Base-by-base conservation (phyloP, 2,888 invertebrate genomes). In the Tribolium freemani region DNA sequence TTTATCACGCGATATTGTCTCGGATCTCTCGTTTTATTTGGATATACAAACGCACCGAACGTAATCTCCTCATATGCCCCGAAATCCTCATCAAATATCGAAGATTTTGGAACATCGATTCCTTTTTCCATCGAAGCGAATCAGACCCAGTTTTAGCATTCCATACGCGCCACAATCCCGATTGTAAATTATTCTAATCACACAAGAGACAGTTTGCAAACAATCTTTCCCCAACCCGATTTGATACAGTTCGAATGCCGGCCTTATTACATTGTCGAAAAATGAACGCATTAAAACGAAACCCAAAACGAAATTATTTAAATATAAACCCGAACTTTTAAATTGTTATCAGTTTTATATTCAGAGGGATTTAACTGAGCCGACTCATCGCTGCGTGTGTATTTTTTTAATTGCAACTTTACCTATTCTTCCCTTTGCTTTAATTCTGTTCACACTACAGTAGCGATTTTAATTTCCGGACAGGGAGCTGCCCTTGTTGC, bases 401-500 rank as follows among this genome's bases (percentile, higher is more conserved):
- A 13, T 53, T 53, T 53, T 16, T 53, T 53, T 26, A 26, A 48
- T 16, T 16, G 48, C 13, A 16, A 16, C 8, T 48, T 61, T 48
- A 61, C 60, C 60, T 61, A 30, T 46, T 56, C 58, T 21, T 46
- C 10, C 21, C 21, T 10, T 16, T 45, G 5, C 45, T 21, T 30
- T 51, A 50, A 51, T 63, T 51, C 51, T 16, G 26, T 63, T 51
- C 38, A 31, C 63, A 63, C 50, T 51, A 26, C 2, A 30, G 51
- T 45, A 53, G 53, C 64, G 64, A 64, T 64, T 64, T 64, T 64
- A 64, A 64, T 64, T 64, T 64, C 64, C 64, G 53, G 53, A 16
- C 38, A 11, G 64, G 38, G 44, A 54, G 10, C 54, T 38, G 51
- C 31, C 16, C 53, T 31, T 45, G 54, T 64, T 54, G n/a, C 64